phyloP scores from a whole-genome alignment of 2,113 vertebrate genomes.

The Pseudonaja textilis region DNA sequence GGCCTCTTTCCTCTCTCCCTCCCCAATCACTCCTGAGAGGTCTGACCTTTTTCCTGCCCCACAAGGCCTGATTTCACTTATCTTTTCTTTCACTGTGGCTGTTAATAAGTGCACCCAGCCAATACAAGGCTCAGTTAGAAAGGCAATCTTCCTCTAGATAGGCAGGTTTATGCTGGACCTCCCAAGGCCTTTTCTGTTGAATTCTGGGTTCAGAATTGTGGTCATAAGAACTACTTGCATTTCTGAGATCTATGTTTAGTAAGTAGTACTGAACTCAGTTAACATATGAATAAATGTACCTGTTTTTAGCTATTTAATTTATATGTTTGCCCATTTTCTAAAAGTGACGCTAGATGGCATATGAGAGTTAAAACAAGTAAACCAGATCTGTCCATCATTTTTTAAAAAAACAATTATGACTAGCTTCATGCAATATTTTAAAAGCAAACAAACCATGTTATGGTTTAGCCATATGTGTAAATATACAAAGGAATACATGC shows the following conservation, averaged over 20 bases:
- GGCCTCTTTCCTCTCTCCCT: background rate
- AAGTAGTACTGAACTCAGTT: background rate
- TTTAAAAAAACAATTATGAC: background rate
- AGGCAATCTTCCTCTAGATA: background rate
- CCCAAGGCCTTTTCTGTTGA: background rate
- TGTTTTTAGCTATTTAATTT: background rate
- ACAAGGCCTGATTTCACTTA: background rate
- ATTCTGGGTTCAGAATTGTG: background rate
- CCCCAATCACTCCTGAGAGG: background rate
- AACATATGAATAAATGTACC: background rate
- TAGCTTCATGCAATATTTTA: background rate
- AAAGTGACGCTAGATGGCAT: background rate
- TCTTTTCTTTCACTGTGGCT: background rate
- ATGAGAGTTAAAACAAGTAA: background rate
- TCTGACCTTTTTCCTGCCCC: background rate
- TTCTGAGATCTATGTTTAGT: background rate
- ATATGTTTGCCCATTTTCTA: background rate
- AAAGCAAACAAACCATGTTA: background rate
- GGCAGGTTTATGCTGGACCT: background rate
- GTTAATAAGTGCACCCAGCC: background rate
- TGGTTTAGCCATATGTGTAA: background rate
- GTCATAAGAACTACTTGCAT: background rate
- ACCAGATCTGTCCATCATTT: background rate
- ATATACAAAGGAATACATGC: background rate
- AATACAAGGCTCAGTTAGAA: background rate